Evolutionary conservation across 1,140 invertebrate genomes (phyloP), one percentile per base, ranked within the genome.

Genomic region (Drosophila guanche): DNA sequence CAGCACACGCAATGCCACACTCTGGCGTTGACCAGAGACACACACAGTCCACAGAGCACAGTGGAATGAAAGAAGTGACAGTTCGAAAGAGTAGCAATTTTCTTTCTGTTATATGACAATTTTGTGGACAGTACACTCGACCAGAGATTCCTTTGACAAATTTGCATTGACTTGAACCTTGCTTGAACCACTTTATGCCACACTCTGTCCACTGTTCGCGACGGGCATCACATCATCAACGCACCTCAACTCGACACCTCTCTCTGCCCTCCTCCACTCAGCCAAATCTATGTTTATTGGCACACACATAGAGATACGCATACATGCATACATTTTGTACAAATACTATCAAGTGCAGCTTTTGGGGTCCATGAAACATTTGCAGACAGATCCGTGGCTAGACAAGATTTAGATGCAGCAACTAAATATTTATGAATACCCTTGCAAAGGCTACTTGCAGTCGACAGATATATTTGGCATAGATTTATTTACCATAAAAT

Each of bases 211-310:
- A 72, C 42, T 42, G 56, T 71, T 4, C 16, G 48, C 37, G 27
- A 16, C 33, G 63, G 50, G 42, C 52, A 57, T 51, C 47, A 37
- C 65, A 69, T 70, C 37, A 72, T 72, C 33, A 43, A 58, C 37
- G 53, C 53, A 74, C 51, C 60, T 57, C 53, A 55, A 53, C 43
- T 74, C 60, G 43, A 53, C 60, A 74, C 70, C 42, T 57, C 47
- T 54, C 37, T 5, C 47, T 43, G 23, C 45, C 37, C 40, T 25
- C 48, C 25, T 20, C 37, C 53, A 66, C 59, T 54, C 22, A 42
- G 48, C 61, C 54, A 75, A 75, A 75, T 75, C 60, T 75, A 75
- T 75, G 71, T 53, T 73, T 67, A 75, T 75, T 46, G 62, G 53
- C 71, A 56, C 55, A 60, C 43, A 72, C 43, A 14, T 33, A 51